These are phyloP conservation scores for Drosophila kuntzei DNA, from an alignment of 2,888 invertebrate species.

Conservation along the genomic window DNA sequence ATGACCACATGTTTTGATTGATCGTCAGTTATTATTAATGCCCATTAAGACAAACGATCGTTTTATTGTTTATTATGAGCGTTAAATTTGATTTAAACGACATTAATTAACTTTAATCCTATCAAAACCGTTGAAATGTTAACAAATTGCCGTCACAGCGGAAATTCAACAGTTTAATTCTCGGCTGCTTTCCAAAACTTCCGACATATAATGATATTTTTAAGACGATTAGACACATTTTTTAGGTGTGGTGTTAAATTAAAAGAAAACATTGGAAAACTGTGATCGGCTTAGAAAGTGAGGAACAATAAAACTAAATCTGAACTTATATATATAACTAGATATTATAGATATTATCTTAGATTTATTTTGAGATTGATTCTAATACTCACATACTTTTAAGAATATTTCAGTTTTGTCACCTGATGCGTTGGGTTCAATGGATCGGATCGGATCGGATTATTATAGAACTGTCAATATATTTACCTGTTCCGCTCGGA, in stretches of 20 bases:
- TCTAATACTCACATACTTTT: neutral
- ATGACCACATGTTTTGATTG: constrained; percentile 59
- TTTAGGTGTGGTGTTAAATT: constrained; percentile 1
- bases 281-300: neutral
- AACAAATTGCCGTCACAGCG: constrained; percentile 45
- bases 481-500: constrained; percentile 18
- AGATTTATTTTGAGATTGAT: neutral
- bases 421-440: neutral
- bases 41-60: constrained; percentile 65
- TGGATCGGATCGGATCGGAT: neutral
- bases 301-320: neutral
- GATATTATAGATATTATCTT: no score
- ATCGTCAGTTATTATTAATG: constrained; percentile 60
- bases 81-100: constrained; percentile 72
- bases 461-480: constrained; percentile 12
- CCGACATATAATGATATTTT: constrained; percentile 34
- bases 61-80: constrained; percentile 63
- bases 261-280: neutral
- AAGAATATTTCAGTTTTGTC: neutral
- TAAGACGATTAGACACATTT: constrained; percentile 31
- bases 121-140: constrained; percentile 55
- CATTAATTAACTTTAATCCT: constrained; percentile 68
- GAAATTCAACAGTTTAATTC: constrained; percentile 22
- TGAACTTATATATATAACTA: no score
- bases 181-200: constrained; percentile 32